A percentile compares a stretch with the other conserved stretches of the same genome.
Evolutionary conservation across 1,140 invertebrate species (phyloP).

Genomic region (Meloidogyne floridensis): DNA sequence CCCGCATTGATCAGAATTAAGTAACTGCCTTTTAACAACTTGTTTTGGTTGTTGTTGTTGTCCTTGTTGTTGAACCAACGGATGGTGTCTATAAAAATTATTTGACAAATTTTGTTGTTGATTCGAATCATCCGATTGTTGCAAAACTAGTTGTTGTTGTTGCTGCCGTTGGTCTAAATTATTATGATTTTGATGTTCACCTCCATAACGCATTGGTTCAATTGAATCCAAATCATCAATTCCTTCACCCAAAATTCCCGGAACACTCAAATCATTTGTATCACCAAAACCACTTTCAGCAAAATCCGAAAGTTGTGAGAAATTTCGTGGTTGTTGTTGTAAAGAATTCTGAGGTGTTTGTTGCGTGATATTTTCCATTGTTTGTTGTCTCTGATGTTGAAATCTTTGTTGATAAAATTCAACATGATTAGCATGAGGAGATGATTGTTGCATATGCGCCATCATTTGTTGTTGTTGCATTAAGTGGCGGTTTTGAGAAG

Average conservation of each 20-base stretch:
- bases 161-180: background rate
- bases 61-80: conserved; percentile 1
- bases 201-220: conserved; percentile 26
- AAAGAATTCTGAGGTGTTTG: background rate
- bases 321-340: background rate
- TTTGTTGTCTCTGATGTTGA: background rate
- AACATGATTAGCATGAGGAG: conserved; percentile 2
- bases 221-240: conserved; percentile 26
- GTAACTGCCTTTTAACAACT: background rate
- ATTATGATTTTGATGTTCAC: conserved; percentile 17
- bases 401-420: conserved; percentile 12
- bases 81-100: conserved; percentile 8
- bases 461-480: conserved; percentile 7
- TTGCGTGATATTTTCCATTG: background rate
- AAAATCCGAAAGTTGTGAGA: conserved; percentile 35
- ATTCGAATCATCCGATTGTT: background rate
- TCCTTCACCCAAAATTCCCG: conserved; percentile 4
- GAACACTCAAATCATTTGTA: conserved; percentile 13
- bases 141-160: background rate
- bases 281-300: conserved; percentile 23
- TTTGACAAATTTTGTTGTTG: conserved; percentile 3
- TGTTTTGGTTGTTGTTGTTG: background rate
- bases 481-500: background rate
- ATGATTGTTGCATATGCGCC: background rate
- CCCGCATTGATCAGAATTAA: background rate